phyloP scores from a whole-genome alignment of 1,140 invertebrate genomes.

The Ips nitidus region DNA sequence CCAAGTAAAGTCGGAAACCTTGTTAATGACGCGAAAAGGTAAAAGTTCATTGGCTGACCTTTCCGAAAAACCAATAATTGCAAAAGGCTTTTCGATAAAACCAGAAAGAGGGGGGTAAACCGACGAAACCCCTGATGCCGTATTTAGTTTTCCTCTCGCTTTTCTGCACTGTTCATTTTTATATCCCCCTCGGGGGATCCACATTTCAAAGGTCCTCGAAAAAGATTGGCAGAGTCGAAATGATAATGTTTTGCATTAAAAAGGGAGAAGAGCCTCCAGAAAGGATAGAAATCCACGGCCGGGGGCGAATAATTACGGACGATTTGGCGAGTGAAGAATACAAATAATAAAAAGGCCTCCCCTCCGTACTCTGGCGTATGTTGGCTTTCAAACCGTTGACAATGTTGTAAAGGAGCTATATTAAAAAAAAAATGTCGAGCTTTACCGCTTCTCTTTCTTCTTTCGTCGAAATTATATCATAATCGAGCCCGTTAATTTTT shows the following conservation, averaged over 20 bases:
- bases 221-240: conserved; percentile 36
- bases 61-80: too few relatives aligned
- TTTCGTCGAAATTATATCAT: background rate
- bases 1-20: too few relatives aligned
- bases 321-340: conserved; percentile 27
- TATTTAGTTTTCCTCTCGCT: conserved; percentile 30
- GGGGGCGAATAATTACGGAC: conserved; percentile 30
- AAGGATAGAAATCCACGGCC: conserved; percentile 17
- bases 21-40: too few relatives aligned
- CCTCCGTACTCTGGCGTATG: conserved; percentile 10
- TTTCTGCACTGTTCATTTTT: conserved; percentile 35
- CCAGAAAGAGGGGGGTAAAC: background rate
- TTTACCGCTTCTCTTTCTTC: conserved; percentile 12
- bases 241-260: conserved; percentile 39
- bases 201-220: conserved; percentile 34
- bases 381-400: conserved; percentile 13
- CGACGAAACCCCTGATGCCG: background rate
- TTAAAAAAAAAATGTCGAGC: conserved; percentile 16
- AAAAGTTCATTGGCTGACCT: too few relatives aligned
- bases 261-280: conserved; percentile 15
- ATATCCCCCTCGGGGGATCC: conserved; percentile 25
- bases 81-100: background rate
- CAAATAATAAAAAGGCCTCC: conserved; percentile 25
- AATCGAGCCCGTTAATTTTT: conserved; percentile 14
- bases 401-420: conserved; percentile 20